Conservation (phyloP, 2,888 invertebrate genomes). For the Drepana falcataria region DNA sequence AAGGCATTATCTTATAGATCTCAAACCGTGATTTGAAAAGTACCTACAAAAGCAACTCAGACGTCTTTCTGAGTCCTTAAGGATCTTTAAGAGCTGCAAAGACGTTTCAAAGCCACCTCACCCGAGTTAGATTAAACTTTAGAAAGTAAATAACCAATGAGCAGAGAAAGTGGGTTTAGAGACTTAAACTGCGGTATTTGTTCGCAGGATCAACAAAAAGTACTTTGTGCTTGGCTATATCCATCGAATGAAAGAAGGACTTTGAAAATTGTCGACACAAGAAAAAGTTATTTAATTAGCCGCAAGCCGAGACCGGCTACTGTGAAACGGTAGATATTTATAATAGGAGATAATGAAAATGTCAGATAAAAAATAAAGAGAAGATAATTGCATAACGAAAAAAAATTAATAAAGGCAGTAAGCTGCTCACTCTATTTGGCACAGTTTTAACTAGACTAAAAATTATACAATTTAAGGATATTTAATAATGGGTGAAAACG, state of each 20-base stretch:
- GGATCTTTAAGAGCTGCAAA: not conserved
- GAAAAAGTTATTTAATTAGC: conserved; percentile 20
- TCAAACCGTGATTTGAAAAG: too few relatives aligned
- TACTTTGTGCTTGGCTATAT: conserved; percentile 9
- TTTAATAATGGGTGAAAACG: too few relatives aligned
- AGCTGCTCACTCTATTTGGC: too few relatives aligned
- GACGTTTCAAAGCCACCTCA: not conserved
- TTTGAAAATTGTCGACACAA: conserved; percentile 14
- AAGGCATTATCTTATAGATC: too few relatives aligned
- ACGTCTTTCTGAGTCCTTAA: too few relatives aligned
- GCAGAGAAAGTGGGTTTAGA: not conserved
- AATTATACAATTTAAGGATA: too few relatives aligned
- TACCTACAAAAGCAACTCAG: too few relatives aligned
- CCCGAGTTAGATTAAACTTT: conserved; percentile 1
- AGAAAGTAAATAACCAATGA: conserved; percentile 2
- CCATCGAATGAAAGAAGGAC: conserved; percentile 20
- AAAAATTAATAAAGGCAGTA: too few relatives aligned
- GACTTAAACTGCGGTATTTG: conserved; percentile 1
- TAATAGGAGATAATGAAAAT: not conserved
- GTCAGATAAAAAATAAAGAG: not conserved
- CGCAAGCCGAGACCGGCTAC: conserved; percentile 2
- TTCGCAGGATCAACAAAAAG: conserved; percentile 6
- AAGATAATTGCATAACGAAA: too few relatives aligned
- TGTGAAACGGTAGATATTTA: too few relatives aligned
- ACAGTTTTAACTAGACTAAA: too few relatives aligned